These are phyloP conservation scores for Macrotus californicus DNA, from an alignment of 2,113 vertebrate species.

Conservation along the genomic window DNA sequence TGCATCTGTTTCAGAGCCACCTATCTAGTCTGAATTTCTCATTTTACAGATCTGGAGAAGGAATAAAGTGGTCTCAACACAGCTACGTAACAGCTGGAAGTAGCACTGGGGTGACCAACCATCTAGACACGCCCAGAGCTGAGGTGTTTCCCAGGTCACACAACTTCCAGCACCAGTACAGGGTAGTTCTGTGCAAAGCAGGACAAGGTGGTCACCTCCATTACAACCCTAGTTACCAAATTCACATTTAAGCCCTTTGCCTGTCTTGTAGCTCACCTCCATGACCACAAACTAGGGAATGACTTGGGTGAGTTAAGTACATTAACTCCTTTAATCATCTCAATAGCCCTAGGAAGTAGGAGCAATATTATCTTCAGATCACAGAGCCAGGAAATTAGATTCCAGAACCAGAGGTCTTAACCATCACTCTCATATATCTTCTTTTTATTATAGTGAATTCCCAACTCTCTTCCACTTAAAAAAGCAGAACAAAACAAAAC, in stretches of 20 bases:
- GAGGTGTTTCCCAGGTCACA: background rate
- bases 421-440: background rate
- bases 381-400: background rate
- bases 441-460: background rate
- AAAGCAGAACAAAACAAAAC: background rate
- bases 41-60: background rate
- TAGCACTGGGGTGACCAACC: background rate
- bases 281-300: background rate
- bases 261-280: background rate
- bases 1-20: background rate
- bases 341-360: background rate
- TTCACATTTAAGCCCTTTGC: background rate
- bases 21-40: background rate
- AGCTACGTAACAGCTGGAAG: background rate
- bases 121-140: background rate
- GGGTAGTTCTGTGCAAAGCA: background rate
- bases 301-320: background rate
- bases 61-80: background rate
- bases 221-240: background rate
- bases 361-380: background rate
- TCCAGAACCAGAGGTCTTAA: background rate
- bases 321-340: background rate
- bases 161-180: background rate
- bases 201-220: background rate
- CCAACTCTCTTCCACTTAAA: background rate